phyloP scores from a whole-genome alignment of 2,113 vertebrate species.

The Mus spicilegus region DNA sequence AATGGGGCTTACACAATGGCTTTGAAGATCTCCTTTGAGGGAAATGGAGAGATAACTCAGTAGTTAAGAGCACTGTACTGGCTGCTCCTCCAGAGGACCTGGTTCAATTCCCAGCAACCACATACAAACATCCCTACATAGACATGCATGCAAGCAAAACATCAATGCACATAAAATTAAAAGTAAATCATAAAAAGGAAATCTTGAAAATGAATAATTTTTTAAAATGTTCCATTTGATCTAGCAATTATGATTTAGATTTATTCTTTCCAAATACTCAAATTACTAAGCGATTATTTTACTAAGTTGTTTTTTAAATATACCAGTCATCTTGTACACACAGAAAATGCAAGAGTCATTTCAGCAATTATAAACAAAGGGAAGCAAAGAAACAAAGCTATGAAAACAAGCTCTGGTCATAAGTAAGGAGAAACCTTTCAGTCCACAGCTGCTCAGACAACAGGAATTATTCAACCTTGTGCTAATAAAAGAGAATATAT shows the following conservation, averaged over 20 bases:
- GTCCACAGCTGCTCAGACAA: not conserved
- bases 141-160: not conserved
- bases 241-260: not conserved
- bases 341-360: not conserved
- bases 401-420: not conserved
- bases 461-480: not conserved
- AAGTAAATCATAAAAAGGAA: not conserved
- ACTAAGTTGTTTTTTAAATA: not conserved
- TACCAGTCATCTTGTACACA: not conserved
- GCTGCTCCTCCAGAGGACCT: not conserved
- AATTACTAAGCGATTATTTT: not conserved
- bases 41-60: not conserved
- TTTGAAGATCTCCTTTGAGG: not conserved
- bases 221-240: not conserved
- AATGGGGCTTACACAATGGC: not conserved
- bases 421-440: not conserved
- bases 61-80: not conserved
- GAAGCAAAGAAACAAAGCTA: not conserved
- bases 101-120: no score
- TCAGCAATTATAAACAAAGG: not conserved
- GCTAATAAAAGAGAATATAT: not conserved
- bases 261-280: slow-evolving; percentile 40
- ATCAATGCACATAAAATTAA: not conserved
- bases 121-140: not conserved
- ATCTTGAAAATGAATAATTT: not conserved